phyloP scores from a whole-genome alignment of 2,888 invertebrate genomes.

The Adineta ricciae region DNA sequence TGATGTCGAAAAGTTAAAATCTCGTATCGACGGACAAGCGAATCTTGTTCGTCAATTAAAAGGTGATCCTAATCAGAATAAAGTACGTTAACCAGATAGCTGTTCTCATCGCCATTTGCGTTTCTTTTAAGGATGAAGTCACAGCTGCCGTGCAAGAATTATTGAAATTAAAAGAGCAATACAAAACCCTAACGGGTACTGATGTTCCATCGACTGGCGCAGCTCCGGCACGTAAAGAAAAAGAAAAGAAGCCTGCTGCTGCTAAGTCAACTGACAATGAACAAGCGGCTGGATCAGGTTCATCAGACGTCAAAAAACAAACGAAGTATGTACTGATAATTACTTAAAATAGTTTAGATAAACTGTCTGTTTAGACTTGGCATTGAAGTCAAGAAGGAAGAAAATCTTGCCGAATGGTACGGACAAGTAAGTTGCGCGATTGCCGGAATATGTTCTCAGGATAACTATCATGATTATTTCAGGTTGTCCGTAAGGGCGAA shows the following conservation, averaged over 20 bases:
- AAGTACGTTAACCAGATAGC: background rate
- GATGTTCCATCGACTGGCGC: constrained; percentile 56
- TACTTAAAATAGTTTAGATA: constrained; percentile 14
- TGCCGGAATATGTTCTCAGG: background rate
- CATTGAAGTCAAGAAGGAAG: constrained; percentile 80
- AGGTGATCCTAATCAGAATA: background rate
- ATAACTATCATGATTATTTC: background rate
- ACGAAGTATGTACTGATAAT: constrained; percentile 5
- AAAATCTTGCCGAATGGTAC: constrained; percentile 91
- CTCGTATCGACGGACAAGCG: constrained; percentile 25
- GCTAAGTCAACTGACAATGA: background rate
- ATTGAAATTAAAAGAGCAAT: constrained; percentile 53
- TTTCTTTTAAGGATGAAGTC: constrained; percentile 37
- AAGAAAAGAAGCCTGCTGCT: constrained; percentile 31
- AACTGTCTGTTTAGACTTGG: constrained; percentile 57
- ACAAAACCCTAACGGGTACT: constrained; percentile 61
- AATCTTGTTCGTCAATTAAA: constrained; percentile 35
- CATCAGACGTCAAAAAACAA: constrained; percentile 23
- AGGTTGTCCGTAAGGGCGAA: constrained; percentile 75
- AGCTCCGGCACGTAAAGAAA: background rate
- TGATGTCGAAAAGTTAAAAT: background rate
- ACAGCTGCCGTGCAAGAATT: constrained; percentile 38
- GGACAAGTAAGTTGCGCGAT: constrained; percentile 63
- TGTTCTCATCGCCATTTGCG: too few relatives aligned
- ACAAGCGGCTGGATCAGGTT: background rate